These are phyloP conservation scores for Hydroisotoma schaefferi DNA, from an alignment of 2,888 invertebrate species.

Conservation along the genomic window DNA sequence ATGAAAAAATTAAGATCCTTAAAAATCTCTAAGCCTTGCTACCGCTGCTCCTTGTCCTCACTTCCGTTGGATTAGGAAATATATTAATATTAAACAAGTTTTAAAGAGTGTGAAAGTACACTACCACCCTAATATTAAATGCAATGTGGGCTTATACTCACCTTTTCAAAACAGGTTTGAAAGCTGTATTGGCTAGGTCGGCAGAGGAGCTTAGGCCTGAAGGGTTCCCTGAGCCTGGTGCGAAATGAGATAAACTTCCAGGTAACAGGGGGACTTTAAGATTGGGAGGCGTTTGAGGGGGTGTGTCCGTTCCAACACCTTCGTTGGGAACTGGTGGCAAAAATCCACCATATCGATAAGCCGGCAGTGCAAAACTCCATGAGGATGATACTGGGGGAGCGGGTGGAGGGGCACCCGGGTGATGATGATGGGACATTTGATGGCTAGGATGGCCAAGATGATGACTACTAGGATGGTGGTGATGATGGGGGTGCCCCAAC, in stretches of 20 bases:
- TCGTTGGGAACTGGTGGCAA: conserved; percentile 42
- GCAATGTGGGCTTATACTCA: too few species aligned
- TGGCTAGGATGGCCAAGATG: conserved; percentile 31
- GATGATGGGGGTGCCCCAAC: conserved; percentile 48
- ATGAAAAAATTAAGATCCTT: too few species aligned
- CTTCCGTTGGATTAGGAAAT: too few species aligned
- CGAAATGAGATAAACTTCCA: conserved; percentile 56
- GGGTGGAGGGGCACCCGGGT: conserved; percentile 54
- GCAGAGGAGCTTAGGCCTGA: conserved; percentile 50
- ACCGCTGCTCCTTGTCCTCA: too few species aligned
- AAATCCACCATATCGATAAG: conserved; percentile 49
- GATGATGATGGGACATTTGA: conserved; percentile 25
- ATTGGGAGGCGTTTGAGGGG: conserved; percentile 72
- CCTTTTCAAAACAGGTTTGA: conserved; percentile 90
- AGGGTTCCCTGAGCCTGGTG: conserved; percentile 43
- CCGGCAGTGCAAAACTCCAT: conserved; percentile 59
- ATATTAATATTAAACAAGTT: too few species aligned
- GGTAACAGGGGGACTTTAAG: conserved; percentile 82
- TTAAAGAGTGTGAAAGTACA: too few species aligned
- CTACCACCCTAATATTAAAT: too few species aligned
- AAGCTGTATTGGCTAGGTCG: conserved; percentile 61
- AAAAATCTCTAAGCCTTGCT: too few species aligned
- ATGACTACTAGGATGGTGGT: conserved; percentile 50
- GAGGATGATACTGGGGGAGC: conserved; percentile 58
- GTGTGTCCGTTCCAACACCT: conserved; percentile 38